Base-by-base conservation (phyloP, 2,113 vertebrate species). In the Mesembrinibis cayennensis region DNA sequence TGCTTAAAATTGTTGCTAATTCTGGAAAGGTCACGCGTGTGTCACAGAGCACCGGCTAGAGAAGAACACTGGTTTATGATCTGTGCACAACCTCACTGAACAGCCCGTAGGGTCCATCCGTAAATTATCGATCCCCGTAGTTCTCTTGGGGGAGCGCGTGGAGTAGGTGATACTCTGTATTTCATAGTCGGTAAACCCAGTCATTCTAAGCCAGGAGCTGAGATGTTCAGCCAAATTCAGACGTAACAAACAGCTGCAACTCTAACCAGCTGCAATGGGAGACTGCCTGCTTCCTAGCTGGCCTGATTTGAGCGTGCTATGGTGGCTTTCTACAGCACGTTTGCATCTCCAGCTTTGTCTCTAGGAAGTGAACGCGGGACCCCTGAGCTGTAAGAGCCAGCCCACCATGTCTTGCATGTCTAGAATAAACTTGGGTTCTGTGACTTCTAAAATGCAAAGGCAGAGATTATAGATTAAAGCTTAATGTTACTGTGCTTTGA, bases 201-300 rank as follows among this genome's bases (percentile, higher is more conserved):
- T 63, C 13, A 6, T 71, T 38, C 34, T 25, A 63, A 74, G 62
- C 38, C 53, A 44, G 30, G 19, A 61, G 58, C 65, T 58, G 61
- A 61, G 26, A 25, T 11, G 10, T 82, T 65, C 59, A 44, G 71
- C 66, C 53, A 79, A 17, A 53, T 30, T 66, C 84, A 85, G 42
- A 4, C 40, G 7, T 2, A 29, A 14, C 34, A 34, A 77, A 25
- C 5, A 69, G 59, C 83, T 61, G 38, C 65, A 63, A 42, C 56
- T 74, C 47, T 86, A 11, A 26, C 11, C 49, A 70, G 27, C 70
- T 82, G 70, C 71, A 42, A 0, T 7, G 58, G 44, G 38, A 82
- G 15, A 7, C 0, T 26, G 45, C 29, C 81, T 87, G 61, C 14
- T 70, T 10, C 0, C 1, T 32, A 10, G n/a, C 0, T 34, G 63